Base-by-base conservation (phyloP, 1,140 invertebrate genomes). In the Caenorhabditis tropicalis region DNA sequence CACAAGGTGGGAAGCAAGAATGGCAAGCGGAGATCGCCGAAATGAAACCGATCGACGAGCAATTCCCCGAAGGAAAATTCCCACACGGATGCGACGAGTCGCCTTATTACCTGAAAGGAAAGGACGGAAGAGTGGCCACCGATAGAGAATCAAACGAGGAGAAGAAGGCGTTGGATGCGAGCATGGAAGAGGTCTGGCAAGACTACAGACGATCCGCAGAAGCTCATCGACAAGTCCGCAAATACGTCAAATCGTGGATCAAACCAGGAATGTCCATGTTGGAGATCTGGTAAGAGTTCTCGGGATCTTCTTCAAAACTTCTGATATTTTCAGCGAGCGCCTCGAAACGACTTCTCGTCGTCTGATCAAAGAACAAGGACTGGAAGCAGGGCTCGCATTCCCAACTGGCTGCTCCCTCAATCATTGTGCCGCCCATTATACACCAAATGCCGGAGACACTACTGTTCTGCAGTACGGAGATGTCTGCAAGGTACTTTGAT, bases 201-300 rank as follows among this genome's bases (percentile, higher is more conserved):
- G 96, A 99, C 92, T 94, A 98, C 39, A 94, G 98, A 86, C 94
- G 95, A 87, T 97, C 97, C 29, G 97, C 98, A 36, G 98, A 99
- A 92, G 96, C 96, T 79, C 98, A 99, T 92, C 94, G 98, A 92
- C 92, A 96, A 94, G 97, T 96, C 10, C 93, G 96, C 58, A 94
- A 96, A 92, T 94, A 97, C 90, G 96, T 98, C 90, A 94, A 94
- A 88, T 93, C 94, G 31, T 96, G 94, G 93, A 95, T 99, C 19
- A 97, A 98, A 91, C 96, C 98, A 0, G 98, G 98, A 84, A 98
- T 98, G 96, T 96, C 95, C 0, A 99, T 99, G 97, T 97, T 99
- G 89, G 94, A 99, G 91, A 99, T 99, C 87, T 98, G 96, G 93
- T 93, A 90, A 91, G 87, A 56, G n/a, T n/a, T n/a, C n/a, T n/a